phyloP scores from a whole-genome alignment of 2,113 vertebrate genomes.

The Labrus mixtus region DNA sequence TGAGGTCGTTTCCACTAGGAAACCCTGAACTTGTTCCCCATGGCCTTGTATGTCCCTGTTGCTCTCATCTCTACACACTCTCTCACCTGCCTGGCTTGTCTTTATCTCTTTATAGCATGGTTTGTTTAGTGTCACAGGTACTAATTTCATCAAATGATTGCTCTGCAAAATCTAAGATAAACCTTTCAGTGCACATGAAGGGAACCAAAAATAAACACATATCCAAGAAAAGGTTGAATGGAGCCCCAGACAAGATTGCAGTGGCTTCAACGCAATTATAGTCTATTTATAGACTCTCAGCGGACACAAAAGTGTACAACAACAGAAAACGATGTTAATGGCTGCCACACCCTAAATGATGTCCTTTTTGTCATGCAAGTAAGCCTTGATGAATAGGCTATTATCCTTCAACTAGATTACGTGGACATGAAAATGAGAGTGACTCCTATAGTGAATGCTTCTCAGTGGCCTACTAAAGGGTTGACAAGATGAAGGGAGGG shows the following conservation, averaged over 20 bases:
- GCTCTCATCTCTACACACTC: constrained; percentile 22
- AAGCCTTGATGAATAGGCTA: constrained; percentile 8
- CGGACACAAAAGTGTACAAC: background rate
- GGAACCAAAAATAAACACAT: constrained; percentile 1
- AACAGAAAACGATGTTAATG: constrained; percentile 23
- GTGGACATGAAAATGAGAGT: constrained; percentile 10
- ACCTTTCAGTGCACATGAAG: constrained; percentile 32
- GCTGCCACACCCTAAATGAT: constrained; percentile 5
- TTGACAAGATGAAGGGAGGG: constrained; percentile 16
- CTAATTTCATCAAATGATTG: constrained; percentile 41
- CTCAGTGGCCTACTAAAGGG: constrained; percentile 42
- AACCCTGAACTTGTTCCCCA: constrained; percentile 57
- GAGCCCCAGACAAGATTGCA: constrained; percentile 21
- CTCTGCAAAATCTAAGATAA: constrained; percentile 33
- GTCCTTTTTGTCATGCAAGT: constrained; percentile 1
- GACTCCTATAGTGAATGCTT: constrained; percentile 15
- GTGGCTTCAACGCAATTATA: constrained; percentile 31
- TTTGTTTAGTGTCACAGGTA: constrained; percentile 32
- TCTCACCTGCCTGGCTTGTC: constrained; percentile 3
- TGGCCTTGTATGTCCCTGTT: constrained; percentile 33
- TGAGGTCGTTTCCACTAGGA: constrained; percentile 66
- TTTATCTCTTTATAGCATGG: constrained; percentile 23
- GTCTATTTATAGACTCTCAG: constrained; percentile 49
- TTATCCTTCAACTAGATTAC: constrained; percentile 35
- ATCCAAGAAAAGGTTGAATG: constrained; percentile 37